Base-by-base conservation (phyloP, 2,888 invertebrate species). In the Hydroisotoma schaefferi region DNA sequence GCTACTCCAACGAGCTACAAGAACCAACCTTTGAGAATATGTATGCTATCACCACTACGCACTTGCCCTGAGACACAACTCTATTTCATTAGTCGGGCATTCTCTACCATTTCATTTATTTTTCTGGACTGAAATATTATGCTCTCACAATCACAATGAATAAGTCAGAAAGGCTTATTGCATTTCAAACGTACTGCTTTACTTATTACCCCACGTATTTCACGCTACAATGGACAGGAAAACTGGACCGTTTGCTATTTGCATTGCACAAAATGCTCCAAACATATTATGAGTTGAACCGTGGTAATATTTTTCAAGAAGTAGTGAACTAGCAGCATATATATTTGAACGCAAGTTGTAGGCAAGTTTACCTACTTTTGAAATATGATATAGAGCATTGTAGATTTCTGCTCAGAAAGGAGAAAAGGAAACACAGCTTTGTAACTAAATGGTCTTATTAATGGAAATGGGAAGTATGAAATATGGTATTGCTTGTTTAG, bases 401-500 rank as follows among this genome's bases (percentile, higher is more conserved):
- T 40, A 5, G 8, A 33, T 10, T 33, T n/a, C n/a, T n/a, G n/a
- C 53, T 54, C 59, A 48, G 53, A 48, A 25, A 40, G 28, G 48
- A 48, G 49, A 54, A 54, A 62, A 61, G 54, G 61, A 57, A 61
- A 52, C 61, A 58, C 55, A 57, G 49, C 53, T 27, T 55, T 51
- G 40, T 40, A 40, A 40, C 40, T 40, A 57, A 60, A 55, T 63
- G 57, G 60, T 37, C 54, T 63, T 63, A 63, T 63, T 63, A 63
- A 63, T 63, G 60, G 60, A 63, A 63, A 60, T 63, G 54, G 54
- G 55, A 60, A 57, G 48, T 63, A 63, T 63, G 63, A 63, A 55
- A 53, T 57, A 57, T 60, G 25, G 54, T 20, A 22, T 33, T 29
- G 15, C 51, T 52, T 33, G 20, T 22, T 52, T 22, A n/a, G 51